Evolutionary conservation across 2,888 invertebrate genomes (phyloP).

Genomic region (Drosophila emarginata): DNA sequence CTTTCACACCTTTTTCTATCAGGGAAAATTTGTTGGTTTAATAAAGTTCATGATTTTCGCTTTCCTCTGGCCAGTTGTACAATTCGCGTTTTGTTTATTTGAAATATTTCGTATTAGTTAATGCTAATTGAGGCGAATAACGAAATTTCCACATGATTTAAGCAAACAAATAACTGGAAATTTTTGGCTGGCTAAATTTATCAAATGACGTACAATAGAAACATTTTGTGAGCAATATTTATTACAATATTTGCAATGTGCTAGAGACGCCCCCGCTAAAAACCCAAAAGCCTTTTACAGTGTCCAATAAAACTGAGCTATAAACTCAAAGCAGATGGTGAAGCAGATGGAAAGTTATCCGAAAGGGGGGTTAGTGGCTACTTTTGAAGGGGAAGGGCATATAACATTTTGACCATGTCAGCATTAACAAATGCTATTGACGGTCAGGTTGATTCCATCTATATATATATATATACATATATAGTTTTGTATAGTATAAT

Average conservation of each 20-base stretch:
- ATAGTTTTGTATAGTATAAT: conserved; percentile 9
- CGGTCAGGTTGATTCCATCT: conserved; percentile 3
- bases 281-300: conserved; percentile 59
- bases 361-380: not conserved
- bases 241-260: conserved; percentile 68
- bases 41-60: conserved; percentile 1
- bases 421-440: conserved; percentile 15
- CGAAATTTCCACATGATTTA: conserved; percentile 44
- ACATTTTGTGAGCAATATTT: conserved; percentile 60
- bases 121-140: conserved; percentile 44
- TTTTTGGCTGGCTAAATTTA: conserved; percentile 60
- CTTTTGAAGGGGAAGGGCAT: not conserved
- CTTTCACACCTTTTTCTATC: conserved; percentile 42
- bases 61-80: conserved; percentile 39
- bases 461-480: conserved; percentile 14
- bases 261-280: conserved; percentile 52
- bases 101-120: conserved; percentile 64
- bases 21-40: conserved; percentile 15
- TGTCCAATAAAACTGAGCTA: conserved; percentile 66
- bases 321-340: conserved; percentile 44
- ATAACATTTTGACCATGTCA: conserved; percentile 35
- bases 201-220: conserved; percentile 66
- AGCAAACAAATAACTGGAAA: conserved; percentile 31
- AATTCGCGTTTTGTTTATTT: conserved; percentile 54
- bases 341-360: conserved; percentile 1